Conservation (phyloP, 2,797 vertebrate genomes). For the Poliocrania exsul region DNA sequence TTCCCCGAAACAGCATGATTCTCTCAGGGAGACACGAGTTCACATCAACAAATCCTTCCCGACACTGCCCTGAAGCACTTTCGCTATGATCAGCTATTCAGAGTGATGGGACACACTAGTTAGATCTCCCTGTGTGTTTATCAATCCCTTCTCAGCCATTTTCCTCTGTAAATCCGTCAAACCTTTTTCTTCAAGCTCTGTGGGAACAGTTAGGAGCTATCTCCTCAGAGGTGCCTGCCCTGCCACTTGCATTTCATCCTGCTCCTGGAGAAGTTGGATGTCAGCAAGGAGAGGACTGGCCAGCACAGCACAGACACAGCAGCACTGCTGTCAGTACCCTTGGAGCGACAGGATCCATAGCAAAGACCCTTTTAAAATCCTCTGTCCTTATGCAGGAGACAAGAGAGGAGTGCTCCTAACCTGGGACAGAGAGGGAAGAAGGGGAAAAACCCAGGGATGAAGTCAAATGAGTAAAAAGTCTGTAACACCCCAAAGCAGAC, state of each 20-base stretch:
- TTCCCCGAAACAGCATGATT: slow-evolving; percentile 46
- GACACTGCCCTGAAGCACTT: slow-evolving; percentile 68
- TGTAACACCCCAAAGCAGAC: background rate
- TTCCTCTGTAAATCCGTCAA: slow-evolving; percentile 56
- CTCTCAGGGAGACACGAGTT: slow-evolving; percentile 59
- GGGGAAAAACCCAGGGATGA: background rate
- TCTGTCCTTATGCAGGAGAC: background rate
- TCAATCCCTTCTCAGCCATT: slow-evolving; percentile 68
- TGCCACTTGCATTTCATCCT: slow-evolving; percentile 39
- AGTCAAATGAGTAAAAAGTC: background rate
- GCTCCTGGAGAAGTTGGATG: background rate
- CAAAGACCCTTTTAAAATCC: background rate
- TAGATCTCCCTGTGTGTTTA: slow-evolving; percentile 69
- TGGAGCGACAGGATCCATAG: accelerated
- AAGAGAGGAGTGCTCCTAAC: background rate
- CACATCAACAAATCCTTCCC: slow-evolving; percentile 68
- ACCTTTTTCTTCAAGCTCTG: slow-evolving; percentile 58
- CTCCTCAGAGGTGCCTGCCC: slow-evolving; percentile 59
- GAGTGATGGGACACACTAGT: slow-evolving; percentile 73
- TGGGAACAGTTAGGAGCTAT: slow-evolving; percentile 53
- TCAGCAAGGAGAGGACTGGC: background rate
- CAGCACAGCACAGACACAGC: background rate
- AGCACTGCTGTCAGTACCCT: background rate
- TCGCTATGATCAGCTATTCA: slow-evolving; percentile 61
- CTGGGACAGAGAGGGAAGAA: background rate